phyloP scores from a whole-genome alignment of 2,113 vertebrate genomes.

The Verasper variegatus region DNA sequence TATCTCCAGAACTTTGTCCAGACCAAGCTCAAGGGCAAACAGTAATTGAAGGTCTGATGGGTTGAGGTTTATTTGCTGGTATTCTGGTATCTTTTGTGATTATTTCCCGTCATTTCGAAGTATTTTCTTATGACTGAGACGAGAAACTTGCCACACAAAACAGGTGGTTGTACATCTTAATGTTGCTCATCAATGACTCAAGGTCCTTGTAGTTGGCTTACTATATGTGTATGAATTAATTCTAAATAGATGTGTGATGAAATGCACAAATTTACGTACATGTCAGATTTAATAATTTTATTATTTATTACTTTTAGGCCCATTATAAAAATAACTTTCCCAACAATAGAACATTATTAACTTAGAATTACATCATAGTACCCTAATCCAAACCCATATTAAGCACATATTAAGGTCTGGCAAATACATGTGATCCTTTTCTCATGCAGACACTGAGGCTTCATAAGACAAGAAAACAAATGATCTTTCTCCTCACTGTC shows the following conservation, averaged over 20 bases:
- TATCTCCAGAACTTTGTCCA: constrained; percentile 54
- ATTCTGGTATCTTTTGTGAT: constrained; percentile 4
- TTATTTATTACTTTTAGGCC: background rate
- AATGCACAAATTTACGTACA: no score
- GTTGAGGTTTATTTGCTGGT: constrained; percentile 7
- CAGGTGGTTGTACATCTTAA: constrained; percentile 56
- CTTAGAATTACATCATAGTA: background rate
- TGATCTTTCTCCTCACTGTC: background rate
- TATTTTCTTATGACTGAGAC: constrained; percentile 15
- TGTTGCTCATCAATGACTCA: constrained; percentile 32
- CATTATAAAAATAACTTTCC: background rate
- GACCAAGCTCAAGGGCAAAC: constrained; percentile 74
- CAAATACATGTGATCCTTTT: background rate
- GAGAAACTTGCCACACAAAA: constrained; percentile 38
- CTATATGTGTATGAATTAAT: background rate
- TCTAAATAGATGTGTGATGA: no score
- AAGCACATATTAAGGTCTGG: no score
- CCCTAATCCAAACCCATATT: no score
- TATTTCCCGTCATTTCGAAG: background rate
- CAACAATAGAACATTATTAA: background rate
- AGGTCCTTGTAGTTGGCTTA: constrained; percentile 12
- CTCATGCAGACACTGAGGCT: background rate
- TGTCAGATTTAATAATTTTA: no score
- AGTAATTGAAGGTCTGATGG: constrained; percentile 52
- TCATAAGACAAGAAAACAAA: background rate